phyloP scores from a whole-genome alignment of 2,797 vertebrate species.

The Acanthurus lineatus region DNA sequence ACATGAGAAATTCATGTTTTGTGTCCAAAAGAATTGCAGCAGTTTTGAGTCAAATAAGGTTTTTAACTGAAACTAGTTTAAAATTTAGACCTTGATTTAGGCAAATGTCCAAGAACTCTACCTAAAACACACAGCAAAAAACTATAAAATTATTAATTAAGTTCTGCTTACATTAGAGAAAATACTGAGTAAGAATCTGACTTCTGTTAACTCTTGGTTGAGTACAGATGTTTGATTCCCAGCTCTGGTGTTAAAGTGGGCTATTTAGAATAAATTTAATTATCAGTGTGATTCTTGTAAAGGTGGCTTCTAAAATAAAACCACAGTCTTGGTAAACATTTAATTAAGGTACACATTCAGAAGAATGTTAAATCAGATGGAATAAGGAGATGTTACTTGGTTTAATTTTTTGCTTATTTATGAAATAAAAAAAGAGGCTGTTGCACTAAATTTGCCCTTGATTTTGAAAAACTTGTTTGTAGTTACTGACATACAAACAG shows the following conservation, averaged over 20 bases:
- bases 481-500: neutral
- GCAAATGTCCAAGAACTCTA: neutral
- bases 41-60: neutral
- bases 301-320: neutral
- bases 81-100: neutral
- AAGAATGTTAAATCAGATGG: neutral
- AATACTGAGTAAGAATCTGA: too few species aligned
- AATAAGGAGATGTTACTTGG: neutral
- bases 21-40: neutral
- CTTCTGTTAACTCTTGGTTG: too few species aligned
- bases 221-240: neutral
- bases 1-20: neutral
- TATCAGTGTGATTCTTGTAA: neutral
- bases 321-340: neutral
- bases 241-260: neutral
- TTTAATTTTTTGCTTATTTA: neutral
- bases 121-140: neutral
- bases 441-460: neutral
- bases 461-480: neutral
- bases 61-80: too few species aligned
- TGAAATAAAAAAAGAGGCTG: neutral
- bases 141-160: neutral
- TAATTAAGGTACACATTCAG: neutral
- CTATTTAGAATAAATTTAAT: neutral
- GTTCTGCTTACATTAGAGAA: neutral